These are phyloP conservation scores for Australoheros facetus DNA, from an alignment of 2,797 vertebrate genomes.

Conservation along the genomic window DNA sequence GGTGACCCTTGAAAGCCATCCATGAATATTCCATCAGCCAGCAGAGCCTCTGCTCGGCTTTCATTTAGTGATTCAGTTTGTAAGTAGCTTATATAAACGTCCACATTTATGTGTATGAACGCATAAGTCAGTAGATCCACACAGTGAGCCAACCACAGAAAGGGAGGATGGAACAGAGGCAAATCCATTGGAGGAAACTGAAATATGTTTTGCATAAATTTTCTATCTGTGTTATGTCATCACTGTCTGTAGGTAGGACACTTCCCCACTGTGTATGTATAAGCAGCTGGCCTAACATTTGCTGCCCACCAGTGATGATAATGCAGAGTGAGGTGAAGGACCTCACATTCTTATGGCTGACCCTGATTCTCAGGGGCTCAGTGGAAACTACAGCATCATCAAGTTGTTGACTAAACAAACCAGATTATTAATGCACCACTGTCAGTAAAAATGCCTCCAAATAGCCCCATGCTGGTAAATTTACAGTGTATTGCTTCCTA, in stretches of 20 bases:
- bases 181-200: conserved; percentile 29
- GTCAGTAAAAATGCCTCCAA: not conserved
- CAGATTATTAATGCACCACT: not conserved
- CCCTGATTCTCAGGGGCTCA: conserved; percentile 21
- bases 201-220: conserved; percentile 64
- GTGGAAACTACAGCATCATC: conserved; percentile 36
- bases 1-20: conserved; percentile 58
- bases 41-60: conserved; percentile 45
- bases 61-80: conserved; percentile 55
- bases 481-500: not conserved
- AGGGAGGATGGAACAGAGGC: conserved; percentile 16
- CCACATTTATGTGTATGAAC: conserved; percentile 38
- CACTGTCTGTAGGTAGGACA: conserved; percentile 58
- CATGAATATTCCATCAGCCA: conserved; percentile 76
- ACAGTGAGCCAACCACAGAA: conserved; percentile 31
- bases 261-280: conserved; percentile 2
- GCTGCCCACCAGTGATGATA: conserved; percentile 50
- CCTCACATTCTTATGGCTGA: conserved; percentile 45
- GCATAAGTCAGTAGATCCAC: conserved; percentile 16
- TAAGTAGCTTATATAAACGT: conserved; percentile 72
- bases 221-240: conserved; percentile 42
- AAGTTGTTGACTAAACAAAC: not conserved
- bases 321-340: conserved; percentile 61
- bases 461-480: not conserved
- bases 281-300: conserved; percentile 16